phyloP scores from a whole-genome alignment of 2,888 invertebrate genomes.

The Odontocolon sp. region DNA sequence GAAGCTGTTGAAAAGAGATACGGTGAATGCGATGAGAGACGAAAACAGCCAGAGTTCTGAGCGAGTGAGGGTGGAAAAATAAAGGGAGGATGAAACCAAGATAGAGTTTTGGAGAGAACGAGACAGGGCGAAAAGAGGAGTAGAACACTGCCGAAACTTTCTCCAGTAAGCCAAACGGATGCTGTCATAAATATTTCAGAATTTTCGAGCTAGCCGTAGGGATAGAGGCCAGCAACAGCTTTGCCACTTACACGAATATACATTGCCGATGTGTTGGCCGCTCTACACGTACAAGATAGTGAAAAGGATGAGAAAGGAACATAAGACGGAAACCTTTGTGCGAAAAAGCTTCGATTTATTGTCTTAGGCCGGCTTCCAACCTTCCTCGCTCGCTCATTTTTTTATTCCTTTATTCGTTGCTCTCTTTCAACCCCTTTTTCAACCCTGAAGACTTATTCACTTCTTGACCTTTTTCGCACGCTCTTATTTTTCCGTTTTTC shows the following conservation, averaged over 20 bases:
- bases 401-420: conserved; percentile 4
- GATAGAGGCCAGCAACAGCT: conserved; percentile 33
- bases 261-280: not conserved
- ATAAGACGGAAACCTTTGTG: conserved; percentile 12
- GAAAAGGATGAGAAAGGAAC: conserved; percentile 26
- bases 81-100: conserved; percentile 14
- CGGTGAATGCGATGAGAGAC: not conserved
- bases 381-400: conserved; percentile 36
- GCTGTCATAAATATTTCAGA: conserved; percentile 71
- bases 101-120: conserved; percentile 45
- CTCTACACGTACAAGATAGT: not conserved
- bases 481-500: not conserved
- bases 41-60: not conserved
- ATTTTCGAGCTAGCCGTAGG: conserved; percentile 61
- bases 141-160: conserved; percentile 63
- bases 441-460: not conserved
- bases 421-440: not conserved
- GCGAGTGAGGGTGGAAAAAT: not conserved
- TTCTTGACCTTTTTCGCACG: not conserved
- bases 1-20: conserved; percentile 36
- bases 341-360: conserved; percentile 66
- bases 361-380: conserved; percentile 41
- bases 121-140: no score
- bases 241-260: not conserved
- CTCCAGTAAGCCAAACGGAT: conserved; percentile 70